Evolutionary conservation across 1,140 invertebrate genomes (phyloP).

Genomic region (Doryteuthis pealeii): DNA sequence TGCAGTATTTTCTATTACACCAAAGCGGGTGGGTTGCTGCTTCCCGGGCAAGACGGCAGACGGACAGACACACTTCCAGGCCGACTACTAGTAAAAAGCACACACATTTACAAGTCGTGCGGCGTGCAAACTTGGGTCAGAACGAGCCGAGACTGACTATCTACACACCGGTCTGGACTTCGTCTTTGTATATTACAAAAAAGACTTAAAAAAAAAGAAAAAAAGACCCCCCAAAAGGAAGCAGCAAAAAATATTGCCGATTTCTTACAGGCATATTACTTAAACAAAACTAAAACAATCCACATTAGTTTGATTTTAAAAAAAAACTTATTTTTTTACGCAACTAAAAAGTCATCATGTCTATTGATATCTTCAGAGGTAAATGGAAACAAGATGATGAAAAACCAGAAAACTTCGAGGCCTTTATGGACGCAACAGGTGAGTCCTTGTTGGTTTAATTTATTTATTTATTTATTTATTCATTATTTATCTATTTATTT

Average conservation of each 20-base stretch:
- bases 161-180: too few relatives aligned
- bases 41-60: not conserved
- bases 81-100: not conserved
- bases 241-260: not conserved
- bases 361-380: not conserved
- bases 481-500: not conserved
- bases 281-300: not conserved
- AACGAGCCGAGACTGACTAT: not conserved
- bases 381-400: slow-evolving; percentile 1
- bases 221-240: too few relatives aligned
- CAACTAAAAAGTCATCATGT: not conserved
- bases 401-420: not conserved
- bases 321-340: not conserved
- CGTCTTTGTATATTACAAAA: too few relatives aligned
- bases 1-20: too few relatives aligned
- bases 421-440: slow-evolving; percentile 1
- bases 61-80: not conserved
- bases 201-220: too few relatives aligned
- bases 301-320: not conserved
- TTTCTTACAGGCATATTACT: not conserved
- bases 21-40: slow-evolving; percentile 5
- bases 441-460: too few relatives aligned
- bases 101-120: not conserved
- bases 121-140: not conserved
- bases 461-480: not conserved